Base-by-base conservation (phyloP, 2,888 invertebrate species). In the Noctua janthe region DNA sequence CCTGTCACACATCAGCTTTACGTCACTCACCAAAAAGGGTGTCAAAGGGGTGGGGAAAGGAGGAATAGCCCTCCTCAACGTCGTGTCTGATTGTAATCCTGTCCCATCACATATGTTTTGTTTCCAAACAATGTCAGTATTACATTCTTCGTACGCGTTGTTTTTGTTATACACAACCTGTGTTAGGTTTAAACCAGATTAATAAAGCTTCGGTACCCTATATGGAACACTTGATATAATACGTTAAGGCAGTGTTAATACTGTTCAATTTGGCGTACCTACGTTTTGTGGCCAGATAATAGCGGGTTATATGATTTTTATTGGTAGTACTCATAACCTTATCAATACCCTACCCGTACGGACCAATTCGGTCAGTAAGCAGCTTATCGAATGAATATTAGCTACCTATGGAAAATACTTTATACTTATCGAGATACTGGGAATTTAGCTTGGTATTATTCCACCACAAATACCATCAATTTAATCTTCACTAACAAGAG, bases 1-100 rank as follows among this genome's bases (percentile, higher is more conserved):
- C 67, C 82, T 88, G 87, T 85, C 89, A 90, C 89, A 84, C 82
- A 87, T 87, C 84, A 84, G 88, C 86, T 88, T 90, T 87, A 80
- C 51, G 81, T 90, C 86, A 83, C 73, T 86, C 80, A 54, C 47
- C 49, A 43, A 77, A 76, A 69, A 64, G 73, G 72, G 73, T 20
- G 64, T 29, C 7, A 20, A 47, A 17, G 51, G 59, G 43, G 51
- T 47, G 13, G 29, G 43, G 13, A 0, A 10, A 35, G 49, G 47
- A 59, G 64, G 29, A 70, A 2, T 49, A 71, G 49, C 76, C 81
- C 49, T 85, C 54, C 82, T 83, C 73, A 77, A 80, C 73, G 69
- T 84, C 79, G 81, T 75, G 87, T 78, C 82, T 90, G 84, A 81
- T 79, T 87, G 89, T 90, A 84, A 89, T 89, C 89, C 89, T 35